These are phyloP conservation scores for Dipus sagitta DNA, from an alignment of 2,797 vertebrate species.

Conservation along the genomic window DNA sequence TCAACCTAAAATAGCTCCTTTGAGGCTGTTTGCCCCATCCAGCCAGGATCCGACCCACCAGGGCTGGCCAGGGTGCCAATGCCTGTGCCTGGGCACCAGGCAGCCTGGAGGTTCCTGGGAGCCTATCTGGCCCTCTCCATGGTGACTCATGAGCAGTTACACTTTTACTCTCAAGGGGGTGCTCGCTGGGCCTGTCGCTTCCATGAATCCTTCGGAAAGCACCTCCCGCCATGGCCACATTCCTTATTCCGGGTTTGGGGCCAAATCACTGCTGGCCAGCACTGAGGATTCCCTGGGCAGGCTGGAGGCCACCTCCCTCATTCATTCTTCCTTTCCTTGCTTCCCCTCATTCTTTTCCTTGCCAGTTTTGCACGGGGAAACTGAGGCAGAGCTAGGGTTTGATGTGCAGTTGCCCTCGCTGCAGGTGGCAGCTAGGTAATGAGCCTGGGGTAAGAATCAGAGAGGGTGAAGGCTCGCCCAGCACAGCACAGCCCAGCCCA, in stretches of 20 bases:
- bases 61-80: conserved; percentile 13
- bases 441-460: background rate
- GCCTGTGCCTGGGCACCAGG: background rate
- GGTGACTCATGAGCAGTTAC: conserved; percentile 74
- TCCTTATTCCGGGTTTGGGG: conserved; percentile 78
- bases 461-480: background rate
- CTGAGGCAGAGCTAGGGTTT: background rate
- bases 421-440: background rate
- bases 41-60: conserved; percentile 47
- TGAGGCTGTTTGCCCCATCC: conserved; percentile 24
- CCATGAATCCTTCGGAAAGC: conserved; percentile 77
- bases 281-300: conserved; percentile 71
- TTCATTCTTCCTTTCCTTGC: conserved; percentile 41
- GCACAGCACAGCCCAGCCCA: background rate
- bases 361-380: background rate
- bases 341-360: background rate
- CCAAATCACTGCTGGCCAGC: conserved; percentile 77
- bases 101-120: conserved; percentile 70
- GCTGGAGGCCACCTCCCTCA: conserved; percentile 28
- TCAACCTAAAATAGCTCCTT: conserved; percentile 72
- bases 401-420: background rate
- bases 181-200: conserved; percentile 44
- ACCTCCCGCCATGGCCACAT: background rate
- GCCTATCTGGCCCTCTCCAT: background rate
- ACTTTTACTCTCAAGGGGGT: conserved; percentile 78